Conservation (phyloP, 2,113 vertebrate species). For the Dasyurus viverrinus region DNA sequence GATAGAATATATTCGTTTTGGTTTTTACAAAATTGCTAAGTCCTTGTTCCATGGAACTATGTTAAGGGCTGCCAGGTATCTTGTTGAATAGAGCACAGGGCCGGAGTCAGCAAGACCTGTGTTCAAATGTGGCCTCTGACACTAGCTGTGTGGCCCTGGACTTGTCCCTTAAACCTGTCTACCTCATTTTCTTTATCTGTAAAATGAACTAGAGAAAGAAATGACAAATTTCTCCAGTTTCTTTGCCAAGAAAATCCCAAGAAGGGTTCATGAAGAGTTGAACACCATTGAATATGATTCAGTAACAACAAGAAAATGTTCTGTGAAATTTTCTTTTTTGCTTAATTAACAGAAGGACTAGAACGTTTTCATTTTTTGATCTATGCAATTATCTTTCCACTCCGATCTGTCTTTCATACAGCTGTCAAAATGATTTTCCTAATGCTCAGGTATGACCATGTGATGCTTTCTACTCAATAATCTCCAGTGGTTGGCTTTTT, state of each 20-base stretch:
- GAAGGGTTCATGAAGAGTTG: background rate
- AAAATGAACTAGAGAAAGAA: background rate
- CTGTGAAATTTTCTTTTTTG: constrained; percentile 45
- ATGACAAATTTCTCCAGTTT: background rate
- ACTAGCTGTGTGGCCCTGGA: background rate
- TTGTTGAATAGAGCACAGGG: background rate
- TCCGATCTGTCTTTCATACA: background rate
- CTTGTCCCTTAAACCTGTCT: background rate
- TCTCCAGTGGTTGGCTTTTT: background rate
- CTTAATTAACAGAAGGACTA: constrained; percentile 4
- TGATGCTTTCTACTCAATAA: background rate
- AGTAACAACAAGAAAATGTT: background rate
- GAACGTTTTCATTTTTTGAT: constrained; percentile 27
- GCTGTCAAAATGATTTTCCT: background rate
- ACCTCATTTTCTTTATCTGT: background rate
- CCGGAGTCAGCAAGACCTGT: background rate
- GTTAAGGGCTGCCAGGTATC: background rate
- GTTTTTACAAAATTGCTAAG: constrained; percentile 45
- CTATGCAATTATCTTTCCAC: constrained; percentile 9
- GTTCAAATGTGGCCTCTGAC: background rate
- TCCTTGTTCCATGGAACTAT: constrained; percentile 5
- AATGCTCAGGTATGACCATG: background rate
- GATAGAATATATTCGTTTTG: constrained; percentile 34
- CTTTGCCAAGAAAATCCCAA: background rate
- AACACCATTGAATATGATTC: background rate